A percentile compares a stretch with the other conserved stretches of the same genome.
Conservation (phyloP, 1,140 invertebrate genomes). For the Bombus impatiens region DNA sequence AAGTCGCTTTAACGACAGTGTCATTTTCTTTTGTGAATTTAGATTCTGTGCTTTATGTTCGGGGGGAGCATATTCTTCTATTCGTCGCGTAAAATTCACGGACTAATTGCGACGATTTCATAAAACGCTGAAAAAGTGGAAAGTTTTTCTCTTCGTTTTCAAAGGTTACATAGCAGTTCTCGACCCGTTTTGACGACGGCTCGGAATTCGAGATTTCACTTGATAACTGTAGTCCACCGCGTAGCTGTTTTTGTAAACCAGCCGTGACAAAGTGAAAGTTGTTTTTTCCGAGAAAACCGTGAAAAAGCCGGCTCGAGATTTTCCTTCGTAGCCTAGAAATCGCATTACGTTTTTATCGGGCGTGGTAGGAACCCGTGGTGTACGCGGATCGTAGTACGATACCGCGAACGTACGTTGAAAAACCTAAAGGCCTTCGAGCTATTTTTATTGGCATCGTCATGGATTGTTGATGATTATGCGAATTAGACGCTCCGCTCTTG, state of each 20-base stretch:
- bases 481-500: not conserved
- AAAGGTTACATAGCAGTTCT: not conserved
- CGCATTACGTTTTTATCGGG: not conserved
- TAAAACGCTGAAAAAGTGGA: not conserved
- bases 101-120: not conserved
- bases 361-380: not conserved
- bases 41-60: not conserved
- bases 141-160: not conserved
- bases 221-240: not conserved
- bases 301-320: slow-evolving; percentile 6
- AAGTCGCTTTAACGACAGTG: no score
- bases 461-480: not conserved
- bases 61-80: rapidly evolving
- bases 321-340: slow-evolving; percentile 29
- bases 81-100: not conserved
- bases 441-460: slow-evolving; percentile 9
- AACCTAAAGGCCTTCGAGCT: slow-evolving; percentile 7
- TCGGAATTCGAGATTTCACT: slow-evolving; percentile 32
- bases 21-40: not conserved
- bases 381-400: not conserved
- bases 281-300: slow-evolving; percentile 27
- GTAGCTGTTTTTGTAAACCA: slow-evolving; percentile 11
- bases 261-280: slow-evolving; percentile 40
- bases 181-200: not conserved
- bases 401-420: not conserved